Evolutionary conservation across 2,888 invertebrate species (phyloP), one percentile per base, ranked within the genome.

Genomic region (Pseudococcus viburni): DNA sequence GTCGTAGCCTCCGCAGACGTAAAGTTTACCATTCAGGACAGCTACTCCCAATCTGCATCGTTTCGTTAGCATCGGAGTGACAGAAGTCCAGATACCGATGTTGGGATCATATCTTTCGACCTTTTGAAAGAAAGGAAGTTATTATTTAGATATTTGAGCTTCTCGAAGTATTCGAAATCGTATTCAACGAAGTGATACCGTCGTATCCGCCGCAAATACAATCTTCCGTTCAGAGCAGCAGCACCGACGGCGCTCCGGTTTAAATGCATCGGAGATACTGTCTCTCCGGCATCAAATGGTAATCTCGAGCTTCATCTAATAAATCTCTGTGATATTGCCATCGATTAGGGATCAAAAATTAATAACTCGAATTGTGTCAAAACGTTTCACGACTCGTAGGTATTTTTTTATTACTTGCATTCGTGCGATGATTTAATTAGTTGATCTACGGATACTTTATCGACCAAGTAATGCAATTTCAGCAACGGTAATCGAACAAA

Each of bases 181-280:
- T 95, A 91, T 95, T 95, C 15, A 97, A 92, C 15, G 96, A 96
- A 0, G 95, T 95, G 7, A 95, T 94, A 2, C 97, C 97, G 91
- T 97, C 96, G 91, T 96, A 97, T 1, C 97, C 97, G 2, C 96
- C 96, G 91, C 96, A 96, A 0, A 96, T 96, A 97, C 86, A 97
- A 94, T 90, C 94, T 94, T 90, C 96, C 95, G 90, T 95, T 95
- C 42, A 96, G 92, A 3, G 96, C 94, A 17, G 96, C 95, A 12
- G 96, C 96, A 22, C 97, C 97, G 1, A 97, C 94, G 89, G 96
- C 96, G 92, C 95, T 95, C 91, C 96, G 92, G 92, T 95, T 96
- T 91, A 95, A 95, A 90, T 95, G 94, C 96, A 96, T 96, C 0
- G 95, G 93, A 15, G 95, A 94, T 2, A 96, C 96, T 90, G 93